A percentile compares a stretch with the other conserved stretches of the same genome.
phyloP scores from a whole-genome alignment of 1,140 invertebrate species.

The Rhopalosiphum maidis region DNA sequence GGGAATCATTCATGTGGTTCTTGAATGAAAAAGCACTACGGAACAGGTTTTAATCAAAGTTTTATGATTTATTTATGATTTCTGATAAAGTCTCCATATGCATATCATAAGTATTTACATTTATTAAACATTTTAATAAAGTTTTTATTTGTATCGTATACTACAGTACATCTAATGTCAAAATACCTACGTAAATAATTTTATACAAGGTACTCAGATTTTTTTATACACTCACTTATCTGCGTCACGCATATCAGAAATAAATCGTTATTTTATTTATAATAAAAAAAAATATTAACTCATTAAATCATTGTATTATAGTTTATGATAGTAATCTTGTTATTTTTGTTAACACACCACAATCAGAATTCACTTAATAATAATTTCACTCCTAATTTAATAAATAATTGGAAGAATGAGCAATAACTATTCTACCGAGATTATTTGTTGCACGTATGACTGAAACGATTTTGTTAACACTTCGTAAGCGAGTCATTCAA shows the following conservation, averaged over 20 bases:
- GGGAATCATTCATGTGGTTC: too few relatives aligned
- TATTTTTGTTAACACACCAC: neutral
- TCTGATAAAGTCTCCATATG: too few relatives aligned
- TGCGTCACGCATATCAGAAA: neutral
- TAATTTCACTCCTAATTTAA: neutral
- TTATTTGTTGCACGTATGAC: slow-evolving; percentile 10
- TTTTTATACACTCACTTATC: neutral
- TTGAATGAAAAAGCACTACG: too few relatives aligned
- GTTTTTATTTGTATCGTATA: neutral
- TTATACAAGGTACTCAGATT: neutral
- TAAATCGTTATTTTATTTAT: neutral
- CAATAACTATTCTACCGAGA: neutral
- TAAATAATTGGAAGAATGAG: neutral
- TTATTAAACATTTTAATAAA: neutral
- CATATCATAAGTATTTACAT: neutral
- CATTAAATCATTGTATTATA: neutral
- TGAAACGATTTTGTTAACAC: neutral
- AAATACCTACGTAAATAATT: neutral
- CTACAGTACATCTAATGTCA: neutral
- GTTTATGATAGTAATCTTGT: neutral
- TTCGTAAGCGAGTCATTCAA: neutral
- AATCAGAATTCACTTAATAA: neutral
- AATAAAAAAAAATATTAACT: too few relatives aligned
- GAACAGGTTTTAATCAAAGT: too few relatives aligned
- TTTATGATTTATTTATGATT: too few relatives aligned